Percentiles rank a stretch among this genome's conserved stretches.
Evolutionary conservation across 2,797 vertebrate genomes (phyloP).

Genomic region (Bucorvus abyssinicus): DNA sequence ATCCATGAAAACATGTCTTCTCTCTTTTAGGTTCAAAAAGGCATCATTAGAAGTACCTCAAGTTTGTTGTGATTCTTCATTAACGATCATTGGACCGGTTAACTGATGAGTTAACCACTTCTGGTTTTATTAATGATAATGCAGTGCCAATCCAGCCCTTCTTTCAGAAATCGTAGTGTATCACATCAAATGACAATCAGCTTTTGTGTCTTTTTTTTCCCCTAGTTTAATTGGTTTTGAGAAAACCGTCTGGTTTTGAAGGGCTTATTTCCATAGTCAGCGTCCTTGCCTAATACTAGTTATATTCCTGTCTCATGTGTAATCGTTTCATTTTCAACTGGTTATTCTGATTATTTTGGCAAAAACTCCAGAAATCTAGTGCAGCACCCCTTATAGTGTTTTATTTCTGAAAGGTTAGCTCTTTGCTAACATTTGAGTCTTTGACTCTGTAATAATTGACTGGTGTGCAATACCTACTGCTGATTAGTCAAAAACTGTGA

Average conservation of each 20-base stretch:
- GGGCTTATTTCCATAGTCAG: background rate
- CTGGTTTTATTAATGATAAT: background rate
- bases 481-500: background rate
- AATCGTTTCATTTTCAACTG: background rate
- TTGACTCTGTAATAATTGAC: background rate
- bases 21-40: background rate
- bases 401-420: background rate
- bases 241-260: background rate
- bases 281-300: background rate
- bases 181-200: background rate
- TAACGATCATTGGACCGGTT: background rate
- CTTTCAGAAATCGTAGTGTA: background rate
- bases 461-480: background rate
- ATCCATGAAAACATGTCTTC: background rate
- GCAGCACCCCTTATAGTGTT: background rate
- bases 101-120: background rate
- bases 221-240: background rate
- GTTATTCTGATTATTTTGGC: background rate
- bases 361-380: background rate
- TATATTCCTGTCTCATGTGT: background rate
- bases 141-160: background rate
- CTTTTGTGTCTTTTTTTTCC: background rate
- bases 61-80: background rate
- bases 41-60: background rate
- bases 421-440: background rate